Conservation (phyloP, 2,113 vertebrate species). For the Saguinus imperator region DNA sequence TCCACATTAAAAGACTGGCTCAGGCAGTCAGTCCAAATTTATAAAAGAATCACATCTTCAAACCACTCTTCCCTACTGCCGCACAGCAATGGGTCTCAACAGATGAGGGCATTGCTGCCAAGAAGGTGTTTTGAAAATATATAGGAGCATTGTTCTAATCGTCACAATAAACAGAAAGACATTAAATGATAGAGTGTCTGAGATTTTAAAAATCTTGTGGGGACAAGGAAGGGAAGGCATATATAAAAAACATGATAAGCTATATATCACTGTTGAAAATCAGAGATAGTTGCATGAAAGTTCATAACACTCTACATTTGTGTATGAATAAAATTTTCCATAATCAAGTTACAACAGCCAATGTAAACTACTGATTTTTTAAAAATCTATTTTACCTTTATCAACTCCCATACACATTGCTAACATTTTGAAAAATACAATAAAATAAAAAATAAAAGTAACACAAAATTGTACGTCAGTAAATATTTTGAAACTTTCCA, state of each 20-base stretch:
- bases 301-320: conserved; percentile 3
- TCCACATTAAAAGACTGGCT: neutral
- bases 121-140: neutral
- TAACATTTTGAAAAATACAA: neutral
- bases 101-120: neutral
- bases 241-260: neutral
- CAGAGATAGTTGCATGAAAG: neutral
- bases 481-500: neutral
- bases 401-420: neutral
- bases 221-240: neutral
- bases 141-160: neutral
- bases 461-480: neutral
- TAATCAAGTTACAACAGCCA: conserved; percentile 3
- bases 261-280: neutral
- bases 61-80: neutral
- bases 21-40: neutral
- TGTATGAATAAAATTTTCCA: neutral
- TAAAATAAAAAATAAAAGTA: neutral
- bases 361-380: neutral
- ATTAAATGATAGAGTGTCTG: conserved; percentile 47
- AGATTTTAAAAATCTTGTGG: conserved; percentile 12
- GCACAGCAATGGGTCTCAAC: neutral
- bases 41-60: neutral
- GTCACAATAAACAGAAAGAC: neutral
- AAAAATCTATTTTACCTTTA: neutral